Percentiles rank a stretch among this genome's conserved stretches.
Evolutionary conservation across 2,113 vertebrate species (phyloP).

Genomic region (Gadus macrocephalus): DNA sequence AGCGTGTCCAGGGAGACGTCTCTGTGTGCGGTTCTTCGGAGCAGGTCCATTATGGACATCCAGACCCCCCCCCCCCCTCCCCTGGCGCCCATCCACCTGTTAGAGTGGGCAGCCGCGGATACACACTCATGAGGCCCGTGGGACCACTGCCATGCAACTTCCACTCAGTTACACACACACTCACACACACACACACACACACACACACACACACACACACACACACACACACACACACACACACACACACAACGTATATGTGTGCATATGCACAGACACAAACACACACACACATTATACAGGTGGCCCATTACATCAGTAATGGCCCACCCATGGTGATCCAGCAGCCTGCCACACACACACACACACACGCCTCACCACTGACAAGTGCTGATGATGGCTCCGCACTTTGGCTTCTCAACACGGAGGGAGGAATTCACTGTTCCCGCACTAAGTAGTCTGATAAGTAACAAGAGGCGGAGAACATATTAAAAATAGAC

Average conservation of each 20-base stretch:
- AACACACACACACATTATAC: slow-evolving; percentile 26
- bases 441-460: background rate
- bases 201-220: slow-evolving; percentile 1
- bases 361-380: slow-evolving; percentile 4
- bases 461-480: too few relatives aligned
- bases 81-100: slow-evolving; percentile 28
- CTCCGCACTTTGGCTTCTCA: background rate
- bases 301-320: slow-evolving; percentile 49
- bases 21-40: slow-evolving; percentile 31
- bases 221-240: slow-evolving; percentile 11
- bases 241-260: too few relatives aligned
- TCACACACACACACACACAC: slow-evolving; percentile 1
- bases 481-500: too few relatives aligned
- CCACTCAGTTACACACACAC: slow-evolving; percentile 20
- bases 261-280: slow-evolving; percentile 6
- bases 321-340: slow-evolving; percentile 44
- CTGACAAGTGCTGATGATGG: background rate
- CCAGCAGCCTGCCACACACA: slow-evolving; percentile 7
- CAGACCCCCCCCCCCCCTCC: background rate
- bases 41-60: slow-evolving; percentile 27
- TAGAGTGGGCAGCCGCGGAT: slow-evolving; percentile 17
- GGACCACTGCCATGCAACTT: slow-evolving; percentile 28
- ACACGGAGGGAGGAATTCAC: background rate
- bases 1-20: slow-evolving; percentile 16
- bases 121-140: slow-evolving; percentile 28